Evolutionary conservation across 2,797 vertebrate species (phyloP).

Genomic region (Aselliscus stoliczkanus): DNA sequence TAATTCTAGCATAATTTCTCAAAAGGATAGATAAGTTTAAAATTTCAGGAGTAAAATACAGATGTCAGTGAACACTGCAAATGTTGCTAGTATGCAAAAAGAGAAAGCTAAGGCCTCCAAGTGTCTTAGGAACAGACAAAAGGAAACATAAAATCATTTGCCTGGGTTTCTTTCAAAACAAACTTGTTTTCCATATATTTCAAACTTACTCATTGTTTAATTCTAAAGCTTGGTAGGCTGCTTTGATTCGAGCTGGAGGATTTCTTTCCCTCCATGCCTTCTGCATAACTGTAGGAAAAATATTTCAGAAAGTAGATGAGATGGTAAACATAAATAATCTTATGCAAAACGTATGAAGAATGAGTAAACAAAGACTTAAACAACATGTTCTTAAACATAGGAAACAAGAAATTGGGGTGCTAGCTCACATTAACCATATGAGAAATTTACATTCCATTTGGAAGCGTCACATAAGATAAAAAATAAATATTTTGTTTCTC

Average conservation of each 20-base stretch:
- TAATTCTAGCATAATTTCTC: slow-evolving; percentile 38
- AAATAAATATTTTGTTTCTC: slow-evolving; percentile 38
- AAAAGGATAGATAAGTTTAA: slow-evolving; percentile 31
- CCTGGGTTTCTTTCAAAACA: slow-evolving; percentile 58
- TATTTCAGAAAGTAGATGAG: slow-evolving; percentile 62
- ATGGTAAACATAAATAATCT: slow-evolving; percentile 51
- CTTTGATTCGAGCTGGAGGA: slow-evolving; percentile 96
- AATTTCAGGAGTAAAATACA: slow-evolving; percentile 55
- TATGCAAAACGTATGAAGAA: slow-evolving; percentile 36
- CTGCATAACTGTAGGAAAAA: slow-evolving; percentile 92
- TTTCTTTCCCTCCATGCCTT: slow-evolving; percentile 99
- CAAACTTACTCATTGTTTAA: slow-evolving; percentile 95
- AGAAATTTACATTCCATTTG: slow-evolving; percentile 52
- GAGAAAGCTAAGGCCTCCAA: not conserved
- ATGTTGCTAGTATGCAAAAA: slow-evolving; percentile 26
- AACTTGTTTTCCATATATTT: slow-evolving; percentile 42
- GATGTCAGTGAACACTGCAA: slow-evolving; percentile 7
- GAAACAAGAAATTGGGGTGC: slow-evolving; percentile 34
- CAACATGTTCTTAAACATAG: slow-evolving; percentile 36
- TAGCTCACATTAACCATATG: slow-evolving; percentile 27
- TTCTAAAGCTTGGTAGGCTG: slow-evolving; percentile 97
- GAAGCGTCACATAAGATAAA: slow-evolving; percentile 21
- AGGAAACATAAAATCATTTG: slow-evolving; percentile 36
- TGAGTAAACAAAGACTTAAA: slow-evolving; percentile 60
- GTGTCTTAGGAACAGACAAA: slow-evolving; percentile 39